Evolutionary conservation across 2,797 vertebrate genomes (phyloP).

Genomic region (Crocodylus rhombifer): DNA sequence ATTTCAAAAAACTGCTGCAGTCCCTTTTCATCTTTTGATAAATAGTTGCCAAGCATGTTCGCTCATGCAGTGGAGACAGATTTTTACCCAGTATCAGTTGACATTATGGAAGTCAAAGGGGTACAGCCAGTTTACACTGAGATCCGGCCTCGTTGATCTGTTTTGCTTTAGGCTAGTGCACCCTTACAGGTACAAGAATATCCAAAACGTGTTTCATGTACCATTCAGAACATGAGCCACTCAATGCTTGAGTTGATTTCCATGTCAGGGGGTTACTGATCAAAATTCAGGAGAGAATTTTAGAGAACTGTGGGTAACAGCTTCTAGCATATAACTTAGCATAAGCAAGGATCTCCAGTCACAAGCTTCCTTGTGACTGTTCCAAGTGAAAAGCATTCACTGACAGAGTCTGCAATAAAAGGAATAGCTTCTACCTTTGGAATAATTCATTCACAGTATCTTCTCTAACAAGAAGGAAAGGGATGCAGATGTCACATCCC

Average conservation of each 20-base stretch:
- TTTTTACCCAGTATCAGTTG: accelerated
- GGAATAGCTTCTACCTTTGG: not conserved
- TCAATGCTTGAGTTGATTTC: not conserved
- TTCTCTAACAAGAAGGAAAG: not conserved
- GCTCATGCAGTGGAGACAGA: not conserved
- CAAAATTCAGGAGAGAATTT: not conserved
- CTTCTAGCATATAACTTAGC: not conserved
- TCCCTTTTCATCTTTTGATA: not conserved
- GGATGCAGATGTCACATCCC: not conserved
- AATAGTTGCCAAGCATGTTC: not conserved
- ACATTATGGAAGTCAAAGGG: not conserved
- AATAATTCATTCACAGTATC: not conserved
- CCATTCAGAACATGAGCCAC: not conserved
- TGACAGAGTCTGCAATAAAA: not conserved
- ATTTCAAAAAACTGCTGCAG: accelerated
- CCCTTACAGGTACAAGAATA: accelerated
- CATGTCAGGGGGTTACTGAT: not conserved
- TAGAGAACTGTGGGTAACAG: not conserved
- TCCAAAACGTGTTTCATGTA: not conserved
- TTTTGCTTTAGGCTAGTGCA: not conserved
- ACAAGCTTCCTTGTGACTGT: not conserved
- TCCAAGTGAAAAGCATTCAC: not conserved
- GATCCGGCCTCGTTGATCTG: not conserved
- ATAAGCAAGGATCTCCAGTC: not conserved
- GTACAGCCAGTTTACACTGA: not conserved